These are phyloP conservation scores for Drosophila sucinea DNA, from an alignment of 1,140 invertebrate species.

Conservation along the genomic window DNA sequence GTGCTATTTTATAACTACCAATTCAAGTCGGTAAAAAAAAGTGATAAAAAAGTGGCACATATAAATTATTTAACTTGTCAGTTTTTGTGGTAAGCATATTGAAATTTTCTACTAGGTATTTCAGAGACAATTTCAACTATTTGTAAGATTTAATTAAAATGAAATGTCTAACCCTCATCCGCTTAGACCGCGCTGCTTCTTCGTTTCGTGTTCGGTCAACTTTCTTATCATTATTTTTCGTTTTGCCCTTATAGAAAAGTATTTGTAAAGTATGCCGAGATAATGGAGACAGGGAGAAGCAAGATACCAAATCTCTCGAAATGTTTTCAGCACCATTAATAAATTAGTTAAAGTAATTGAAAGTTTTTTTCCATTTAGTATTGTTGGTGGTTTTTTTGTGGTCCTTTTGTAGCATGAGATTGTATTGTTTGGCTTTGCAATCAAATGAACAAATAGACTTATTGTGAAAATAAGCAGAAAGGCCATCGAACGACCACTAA, in stretches of 20 bases:
- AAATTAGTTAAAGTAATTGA: slow-evolving; percentile 32
- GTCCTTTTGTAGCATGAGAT: slow-evolving; percentile 6
- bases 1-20: no score
- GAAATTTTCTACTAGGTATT: background rate
- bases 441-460: slow-evolving; percentile 7
- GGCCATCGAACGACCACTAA: background rate
- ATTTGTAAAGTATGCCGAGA: slow-evolving; percentile 17
- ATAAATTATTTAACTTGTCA: background rate
- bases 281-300: background rate
- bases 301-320: slow-evolving; percentile 23
- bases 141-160: slow-evolving; percentile 18
- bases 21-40: no score
- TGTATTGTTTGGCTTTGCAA: slow-evolving; percentile 3
- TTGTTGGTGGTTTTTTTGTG: background rate
- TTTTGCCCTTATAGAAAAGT: background rate
- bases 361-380: slow-evolving; percentile 2
- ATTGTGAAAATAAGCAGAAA: slow-evolving; percentile 22
- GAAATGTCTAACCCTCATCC: slow-evolving; percentile 18
- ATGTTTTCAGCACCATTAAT: slow-evolving; percentile 29
- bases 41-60: background rate
- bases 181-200: background rate
- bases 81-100: background rate
- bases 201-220: background rate
- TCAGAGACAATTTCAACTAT: slow-evolving; percentile 5
- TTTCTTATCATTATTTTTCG: background rate